Percentiles rank a stretch among this genome's conserved stretches.
Evolutionary conservation across 2,888 invertebrate species (phyloP).

Genomic region (Protophormia terraenovae): DNA sequence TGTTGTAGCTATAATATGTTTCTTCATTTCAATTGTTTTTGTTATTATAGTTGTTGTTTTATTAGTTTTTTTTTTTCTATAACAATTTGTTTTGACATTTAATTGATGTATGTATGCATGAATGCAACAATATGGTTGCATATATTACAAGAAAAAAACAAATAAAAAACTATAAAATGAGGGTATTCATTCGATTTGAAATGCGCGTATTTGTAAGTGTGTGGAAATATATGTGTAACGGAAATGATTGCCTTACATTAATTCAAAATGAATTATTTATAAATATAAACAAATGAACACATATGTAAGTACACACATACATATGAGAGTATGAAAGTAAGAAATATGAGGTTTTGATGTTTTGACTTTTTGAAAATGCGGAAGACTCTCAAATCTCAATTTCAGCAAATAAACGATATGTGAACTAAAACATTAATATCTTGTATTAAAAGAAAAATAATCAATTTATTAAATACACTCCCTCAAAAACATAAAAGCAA

Average conservation of each 20-base stretch:
- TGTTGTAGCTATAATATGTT: too few species aligned
- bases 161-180: slow-evolving; percentile 36
- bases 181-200: too few species aligned
- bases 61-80: slow-evolving; percentile 3
- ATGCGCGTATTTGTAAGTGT: background rate
- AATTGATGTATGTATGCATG: slow-evolving; percentile 66
- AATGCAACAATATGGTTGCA: slow-evolving; percentile 55
- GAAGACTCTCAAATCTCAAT: slow-evolving; percentile 42
- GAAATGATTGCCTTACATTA: slow-evolving; percentile 65
- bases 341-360: slow-evolving; percentile 46
- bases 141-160: slow-evolving; percentile 20
- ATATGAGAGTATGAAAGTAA: background rate
- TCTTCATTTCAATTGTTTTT: too few species aligned
- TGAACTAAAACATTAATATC: background rate
- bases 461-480: background rate
- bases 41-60: background rate
- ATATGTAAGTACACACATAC: background rate
- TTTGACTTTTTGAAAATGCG: slow-evolving; percentile 60
- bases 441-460: background rate
- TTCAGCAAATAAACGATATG: background rate
- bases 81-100: slow-evolving; percentile 67
- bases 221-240: slow-evolving; percentile 41
- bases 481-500: background rate
- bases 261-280: slow-evolving; percentile 63
- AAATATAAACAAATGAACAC: slow-evolving; percentile 41